Evolutionary conservation across 2,888 invertebrate species (phyloP), one percentile per base, ranked within the genome.

Genomic region (Hyppa rectilinea): DNA sequence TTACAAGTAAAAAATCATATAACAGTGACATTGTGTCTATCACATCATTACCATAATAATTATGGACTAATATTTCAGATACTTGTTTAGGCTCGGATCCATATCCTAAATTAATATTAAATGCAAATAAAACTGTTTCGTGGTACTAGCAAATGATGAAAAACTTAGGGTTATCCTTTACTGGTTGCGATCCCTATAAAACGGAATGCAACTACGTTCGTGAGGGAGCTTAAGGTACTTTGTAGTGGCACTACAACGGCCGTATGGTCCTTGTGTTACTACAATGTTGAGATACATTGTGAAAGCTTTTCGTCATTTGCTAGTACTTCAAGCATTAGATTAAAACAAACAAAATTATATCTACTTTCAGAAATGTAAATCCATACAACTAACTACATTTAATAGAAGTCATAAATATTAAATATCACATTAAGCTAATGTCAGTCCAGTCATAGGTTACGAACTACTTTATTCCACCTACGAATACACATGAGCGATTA

Each of bases 401-500:
- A 91, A 90, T 93, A 94, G 88, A 90, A 90, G 89, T 92, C 88
- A 94, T 93, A 94, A 94, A 94, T 95, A 95, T 94, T 94, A 94
- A 94, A 95, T 95, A 96, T 96, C 95, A 96, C 95, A 95, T 93
- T 92, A 95, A 94, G 90, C 94, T 95, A 95, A 94, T 92, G 92
- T 95, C 94, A 95, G 92, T 95, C 92, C 94, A 95, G 95, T 95
- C 94, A 88, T 89, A 92, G 89, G 88, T 92, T 93, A 92, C 87
- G 81, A 89, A 89, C 92, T 93, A 94, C 89, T 89, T 89, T 87
- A 89, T 84, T 77, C 83, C 84, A 85, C 86, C 85, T 83, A 88
- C 69, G 82, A 86, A 87, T 88, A 89, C 84, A 89, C 90, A 87
- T 86, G 87, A 90, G 87, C 87, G 87, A 82, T n/a, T n/a, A 80